Evolutionary conservation across 2,888 invertebrate genomes (phyloP).

Genomic region (Apamea crenata): DNA sequence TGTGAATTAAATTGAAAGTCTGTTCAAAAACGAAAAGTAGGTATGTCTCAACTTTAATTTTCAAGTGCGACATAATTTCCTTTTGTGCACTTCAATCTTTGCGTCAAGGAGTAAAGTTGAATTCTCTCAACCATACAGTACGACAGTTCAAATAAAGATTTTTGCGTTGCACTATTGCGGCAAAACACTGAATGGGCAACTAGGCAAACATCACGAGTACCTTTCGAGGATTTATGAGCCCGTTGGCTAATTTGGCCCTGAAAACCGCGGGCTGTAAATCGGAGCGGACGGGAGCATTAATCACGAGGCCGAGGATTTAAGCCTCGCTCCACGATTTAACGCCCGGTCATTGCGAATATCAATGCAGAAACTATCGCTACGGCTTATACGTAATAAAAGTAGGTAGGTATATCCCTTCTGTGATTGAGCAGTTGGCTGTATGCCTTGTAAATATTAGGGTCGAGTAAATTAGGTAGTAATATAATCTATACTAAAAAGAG

Average conservation of each 20-base stretch:
- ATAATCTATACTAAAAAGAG: not conserved
- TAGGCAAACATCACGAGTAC: conserved; percentile 62
- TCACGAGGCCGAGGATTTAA: conserved; percentile 74
- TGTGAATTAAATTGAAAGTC: not conserved
- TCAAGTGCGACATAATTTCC: not conserved
- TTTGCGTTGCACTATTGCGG: conserved; percentile 25
- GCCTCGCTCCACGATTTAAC: conserved; percentile 65
- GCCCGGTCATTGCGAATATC: conserved; percentile 67
- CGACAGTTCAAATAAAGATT: not conserved
- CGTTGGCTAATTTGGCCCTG: conserved; percentile 80
- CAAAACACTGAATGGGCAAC: conserved; percentile 39
- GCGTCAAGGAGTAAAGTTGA: not conserved
- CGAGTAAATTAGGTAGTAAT: not conserved
- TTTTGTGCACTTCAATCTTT: not conserved
- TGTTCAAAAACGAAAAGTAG: not conserved
- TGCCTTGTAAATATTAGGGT: not conserved
- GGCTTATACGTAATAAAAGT: conserved; percentile 20
- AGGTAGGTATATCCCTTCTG: not conserved
- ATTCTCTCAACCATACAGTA: not conserved
- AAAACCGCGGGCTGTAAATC: conserved; percentile 80
- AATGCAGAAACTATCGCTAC: conserved; percentile 60
- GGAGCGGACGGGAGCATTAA: conserved; percentile 76
- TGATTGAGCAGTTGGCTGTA: conserved; percentile 14
- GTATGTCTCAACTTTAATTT: conserved; percentile 4
- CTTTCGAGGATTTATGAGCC: conserved; percentile 74